Evolutionary conservation across 2,888 invertebrate species (phyloP).

Genomic region (Copidosoma aretas): DNA sequence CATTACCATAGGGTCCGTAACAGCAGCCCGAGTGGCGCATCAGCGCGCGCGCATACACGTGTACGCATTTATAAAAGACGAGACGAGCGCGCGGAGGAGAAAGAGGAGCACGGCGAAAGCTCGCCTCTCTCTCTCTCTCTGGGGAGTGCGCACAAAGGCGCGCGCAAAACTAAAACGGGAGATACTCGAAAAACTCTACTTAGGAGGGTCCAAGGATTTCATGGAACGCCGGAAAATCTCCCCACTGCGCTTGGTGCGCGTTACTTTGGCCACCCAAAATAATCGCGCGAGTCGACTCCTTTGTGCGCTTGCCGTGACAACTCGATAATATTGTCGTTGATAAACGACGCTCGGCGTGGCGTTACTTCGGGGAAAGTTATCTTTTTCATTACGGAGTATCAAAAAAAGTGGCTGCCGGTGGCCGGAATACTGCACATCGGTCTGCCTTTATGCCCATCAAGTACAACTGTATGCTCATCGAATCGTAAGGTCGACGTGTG

Average conservation of each 20-base stretch:
- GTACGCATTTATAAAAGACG: conserved; percentile 12
- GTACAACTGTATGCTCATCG: too few species aligned
- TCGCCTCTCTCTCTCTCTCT: too few species aligned
- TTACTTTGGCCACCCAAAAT: conserved; percentile 19
- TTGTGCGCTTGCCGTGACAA: neutral
- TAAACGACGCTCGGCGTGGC: too few species aligned
- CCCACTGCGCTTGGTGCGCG: neutral
- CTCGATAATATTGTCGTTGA: too few species aligned
- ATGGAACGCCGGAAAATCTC: conserved; percentile 23
- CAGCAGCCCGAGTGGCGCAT: too few species aligned
- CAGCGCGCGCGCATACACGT: conserved; percentile 1
- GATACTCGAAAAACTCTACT: conserved; percentile 15
- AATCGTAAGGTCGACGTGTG: too few species aligned
- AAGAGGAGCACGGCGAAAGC: conserved; percentile 5
- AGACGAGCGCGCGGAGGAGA: conserved; percentile 7
- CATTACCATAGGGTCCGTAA: too few species aligned
- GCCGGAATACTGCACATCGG: too few species aligned
- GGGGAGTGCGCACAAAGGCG: neutral
- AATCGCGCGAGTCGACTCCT: conserved; percentile 9
- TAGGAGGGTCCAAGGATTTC: conserved; percentile 29
- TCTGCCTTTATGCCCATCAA: too few species aligned
- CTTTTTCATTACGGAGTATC: too few species aligned
- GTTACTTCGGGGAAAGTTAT: too few species aligned
- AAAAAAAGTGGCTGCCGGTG: too few species aligned
- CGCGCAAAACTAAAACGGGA: neutral